phyloP scores from a whole-genome alignment of 2,113 vertebrate genomes.

The Cacatua alba region DNA sequence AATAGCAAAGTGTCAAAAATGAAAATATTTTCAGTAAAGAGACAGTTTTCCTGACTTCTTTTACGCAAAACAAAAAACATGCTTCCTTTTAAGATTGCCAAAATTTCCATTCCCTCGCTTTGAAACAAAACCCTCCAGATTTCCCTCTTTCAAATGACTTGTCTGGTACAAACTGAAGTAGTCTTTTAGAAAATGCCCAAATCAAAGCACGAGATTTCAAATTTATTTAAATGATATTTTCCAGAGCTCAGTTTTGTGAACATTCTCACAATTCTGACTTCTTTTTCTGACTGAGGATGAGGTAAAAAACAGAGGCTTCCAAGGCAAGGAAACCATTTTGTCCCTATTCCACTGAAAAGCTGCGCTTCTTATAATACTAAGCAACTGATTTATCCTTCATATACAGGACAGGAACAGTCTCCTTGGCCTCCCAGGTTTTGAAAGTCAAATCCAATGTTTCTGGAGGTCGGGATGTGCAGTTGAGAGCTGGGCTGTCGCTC shows the following conservation, averaged over 20 bases:
- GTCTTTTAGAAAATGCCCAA: constrained; percentile 11
- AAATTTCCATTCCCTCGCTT: constrained; percentile 57
- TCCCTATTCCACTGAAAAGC: background rate
- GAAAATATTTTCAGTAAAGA: constrained; percentile 61
- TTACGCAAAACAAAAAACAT: constrained; percentile 16
- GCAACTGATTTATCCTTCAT: background rate
- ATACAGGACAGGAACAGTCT: background rate
- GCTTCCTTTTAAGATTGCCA: constrained; percentile 50
- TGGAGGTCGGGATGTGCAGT: background rate
- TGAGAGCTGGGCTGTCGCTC: background rate
- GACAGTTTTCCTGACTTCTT: constrained; percentile 29
- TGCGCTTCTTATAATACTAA: background rate
- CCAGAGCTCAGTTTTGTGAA: background rate
- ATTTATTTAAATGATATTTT: constrained; percentile 41
- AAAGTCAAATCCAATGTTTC: background rate
- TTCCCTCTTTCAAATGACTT: constrained; percentile 35
- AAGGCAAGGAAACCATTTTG: background rate
- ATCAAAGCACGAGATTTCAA: constrained; percentile 31
- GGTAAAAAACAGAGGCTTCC: background rate
- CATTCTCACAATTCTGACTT: background rate
- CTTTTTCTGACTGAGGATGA: background rate
- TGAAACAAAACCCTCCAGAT: constrained; percentile 59
- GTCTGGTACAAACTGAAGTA: constrained; percentile 23
- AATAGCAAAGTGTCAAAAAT: constrained; percentile 53
- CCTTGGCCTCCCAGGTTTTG: background rate